These are phyloP conservation scores for Nyleta sp. DNA, from an alignment of 2,888 invertebrate species.

Conservation along the genomic window DNA sequence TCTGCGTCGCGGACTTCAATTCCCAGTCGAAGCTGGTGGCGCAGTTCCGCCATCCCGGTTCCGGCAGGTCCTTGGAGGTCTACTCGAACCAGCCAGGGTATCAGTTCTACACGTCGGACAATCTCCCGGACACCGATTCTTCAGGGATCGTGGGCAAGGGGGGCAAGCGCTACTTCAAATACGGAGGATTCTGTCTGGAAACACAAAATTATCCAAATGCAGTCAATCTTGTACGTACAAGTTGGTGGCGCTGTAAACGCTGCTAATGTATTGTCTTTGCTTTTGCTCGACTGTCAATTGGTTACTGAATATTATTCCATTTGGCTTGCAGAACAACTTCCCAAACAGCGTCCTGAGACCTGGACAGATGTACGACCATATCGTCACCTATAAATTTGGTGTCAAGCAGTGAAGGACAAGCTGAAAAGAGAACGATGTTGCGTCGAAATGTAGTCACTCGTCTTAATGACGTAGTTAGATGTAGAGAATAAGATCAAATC, in stretches of 20 bases:
- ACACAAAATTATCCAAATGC: constrained; percentile 97
- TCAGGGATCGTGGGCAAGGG: constrained; percentile 87
- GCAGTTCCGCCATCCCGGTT: constrained; percentile 86
- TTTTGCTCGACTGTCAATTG: too few relatives aligned
- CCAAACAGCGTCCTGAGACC: constrained; percentile 89
- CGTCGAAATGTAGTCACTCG: too few relatives aligned
- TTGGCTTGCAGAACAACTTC: constrained; percentile 87
- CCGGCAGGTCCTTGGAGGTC: constrained; percentile 90
- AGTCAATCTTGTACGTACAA: constrained; percentile 88
- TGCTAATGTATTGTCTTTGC: too few relatives aligned
- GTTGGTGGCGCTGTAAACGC: too few relatives aligned
- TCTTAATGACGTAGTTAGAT: too few relatives aligned
- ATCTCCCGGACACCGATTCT: constrained; percentile 85
- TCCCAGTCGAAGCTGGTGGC: constrained; percentile 85
- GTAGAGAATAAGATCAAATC: too few relatives aligned
- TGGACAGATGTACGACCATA: constrained; percentile 88
- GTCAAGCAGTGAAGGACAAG: constrained; percentile 40
- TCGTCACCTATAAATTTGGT: constrained; percentile 90
- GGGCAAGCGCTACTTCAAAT: constrained; percentile 87
- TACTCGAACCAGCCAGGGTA: constrained; percentile 95
- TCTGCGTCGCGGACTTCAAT: constrained; percentile 84
- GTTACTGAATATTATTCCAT: too few relatives aligned
- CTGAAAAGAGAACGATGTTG: too few relatives aligned
- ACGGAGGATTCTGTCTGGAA: constrained; percentile 94
- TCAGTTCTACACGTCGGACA: constrained; percentile 94